phyloP scores from a whole-genome alignment of 2,888 invertebrate genomes.

The Sthenelais limicola region DNA sequence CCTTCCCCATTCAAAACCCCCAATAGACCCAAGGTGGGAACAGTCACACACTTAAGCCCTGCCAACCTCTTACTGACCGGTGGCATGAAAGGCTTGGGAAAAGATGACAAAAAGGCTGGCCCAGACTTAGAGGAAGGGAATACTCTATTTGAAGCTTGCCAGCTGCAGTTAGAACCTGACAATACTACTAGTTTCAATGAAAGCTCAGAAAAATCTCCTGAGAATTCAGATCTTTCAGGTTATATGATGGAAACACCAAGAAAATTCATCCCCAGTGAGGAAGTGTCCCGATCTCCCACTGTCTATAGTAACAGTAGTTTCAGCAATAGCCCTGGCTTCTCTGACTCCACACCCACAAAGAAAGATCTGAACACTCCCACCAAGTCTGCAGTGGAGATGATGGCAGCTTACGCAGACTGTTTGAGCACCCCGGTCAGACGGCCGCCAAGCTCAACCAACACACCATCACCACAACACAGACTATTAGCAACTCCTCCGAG shows the following conservation, averaged over 20 bases:
- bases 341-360: conserved; percentile 8
- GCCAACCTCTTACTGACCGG: conserved; percentile 24
- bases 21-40: no score
- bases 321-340: conserved; percentile 24
- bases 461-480: conserved; percentile 24
- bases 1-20: no score
- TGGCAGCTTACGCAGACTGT: conserved; percentile 55
- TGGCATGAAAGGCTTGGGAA: no score
- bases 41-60: no score
- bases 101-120: no score
- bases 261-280: conserved; percentile 23
- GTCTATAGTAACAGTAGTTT: conserved; percentile 24
- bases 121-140: no score
- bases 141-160: background rate
- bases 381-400: conserved; percentile 55
- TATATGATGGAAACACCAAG: conserved; percentile 20
- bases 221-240: background rate
- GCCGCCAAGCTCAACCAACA: background rate
- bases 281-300: conserved; percentile 10
- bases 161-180: conserved; percentile 20
- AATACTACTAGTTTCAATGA: conserved; percentile 9
- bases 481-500: background rate
- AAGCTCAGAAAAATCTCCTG: conserved; percentile 11
- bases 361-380: conserved; percentile 36
- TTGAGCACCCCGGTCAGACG: conserved; percentile 47